Base-by-base conservation (phyloP, 37 sponge, comb jelly and placozoan genomes). In the Hormiphora californensis region DNA sequence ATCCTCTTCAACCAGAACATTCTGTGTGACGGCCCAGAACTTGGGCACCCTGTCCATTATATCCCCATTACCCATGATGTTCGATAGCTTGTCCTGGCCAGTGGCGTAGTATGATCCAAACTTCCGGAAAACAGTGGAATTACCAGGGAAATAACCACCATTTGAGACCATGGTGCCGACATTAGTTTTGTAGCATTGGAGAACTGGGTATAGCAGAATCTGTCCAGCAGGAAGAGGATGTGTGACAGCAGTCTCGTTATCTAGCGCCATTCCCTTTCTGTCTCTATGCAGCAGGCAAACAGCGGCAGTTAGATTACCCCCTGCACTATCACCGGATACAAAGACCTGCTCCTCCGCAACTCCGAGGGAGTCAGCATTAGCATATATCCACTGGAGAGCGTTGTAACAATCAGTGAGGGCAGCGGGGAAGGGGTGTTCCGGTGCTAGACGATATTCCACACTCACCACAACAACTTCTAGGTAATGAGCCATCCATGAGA, bases 381-480 rank as follows among this genome's bases (percentile, higher is more conserved):
- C 68, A 19, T 35, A 28, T 32, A 67, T 39, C 68, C 68, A 67
- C 68, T 34, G 35, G 30, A 67, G 30, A 7, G 68, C 68, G 7
- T 5, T 7, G 68, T 67, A 67, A 19, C 68, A 32, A 39, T 67
- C 68, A 7, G 19, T 67, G 30, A 67, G 68, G 1, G 30, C 38
- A 19, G 68, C 39, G 31, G 68, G 68, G 68, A 67, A 67, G 68
- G 36, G 68, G 68, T 67, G 34, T 39, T 67, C 68, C 3, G 35
- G 39, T 7, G 68, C 68, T 8, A 67, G 68, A 8, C 68, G 3
- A 39, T 67, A 67, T 39, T 67, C 68, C 19, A 67, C 68, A 67
- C 68, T 67, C 37, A 67, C 68, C 38, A 67, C 38, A 7, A 67
- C 68, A 36, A 67, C 36, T 39, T 34, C 68, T 39, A 67, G 30